A percentile compares a stretch with the other conserved stretches of the same genome.
Conservation (phyloP, 2,797 vertebrate genomes). For the Scyliorhinus canicula region DNA sequence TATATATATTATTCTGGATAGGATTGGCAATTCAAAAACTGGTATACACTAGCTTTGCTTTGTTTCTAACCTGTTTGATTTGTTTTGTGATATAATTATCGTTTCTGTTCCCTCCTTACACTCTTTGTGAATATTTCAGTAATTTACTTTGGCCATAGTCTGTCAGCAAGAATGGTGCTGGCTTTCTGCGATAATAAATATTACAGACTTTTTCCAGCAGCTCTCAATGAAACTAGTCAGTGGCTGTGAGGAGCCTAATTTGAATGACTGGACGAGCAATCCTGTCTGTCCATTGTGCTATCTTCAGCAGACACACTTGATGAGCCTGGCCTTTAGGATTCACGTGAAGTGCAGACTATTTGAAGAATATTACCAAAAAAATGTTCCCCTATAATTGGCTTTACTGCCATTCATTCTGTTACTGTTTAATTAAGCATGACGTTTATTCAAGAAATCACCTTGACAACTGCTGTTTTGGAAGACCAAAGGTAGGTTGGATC, state of each 20-base stretch:
- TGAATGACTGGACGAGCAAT: neutral
- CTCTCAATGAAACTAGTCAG: neutral
- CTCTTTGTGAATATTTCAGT: neutral
- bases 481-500: neutral
- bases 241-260: neutral
- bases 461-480: neutral
- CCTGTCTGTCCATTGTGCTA: neutral
- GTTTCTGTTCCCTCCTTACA: neutral
- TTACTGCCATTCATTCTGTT: constrained; percentile 7
- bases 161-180: neutral
- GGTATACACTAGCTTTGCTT: neutral
- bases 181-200: neutral
- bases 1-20: neutral
- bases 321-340: constrained; percentile 24
- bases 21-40: neutral
- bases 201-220: neutral
- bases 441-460: neutral
- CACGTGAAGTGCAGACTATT: constrained; percentile 21
- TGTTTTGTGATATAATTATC: neutral
- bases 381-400: neutral
- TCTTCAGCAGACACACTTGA: neutral
- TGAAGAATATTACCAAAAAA: constrained; percentile 12
- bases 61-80: neutral
- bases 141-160: neutral
- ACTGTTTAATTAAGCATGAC: neutral